Conservation (phyloP, 2,888 invertebrate genomes). For the Heliconius charithonia region DNA sequence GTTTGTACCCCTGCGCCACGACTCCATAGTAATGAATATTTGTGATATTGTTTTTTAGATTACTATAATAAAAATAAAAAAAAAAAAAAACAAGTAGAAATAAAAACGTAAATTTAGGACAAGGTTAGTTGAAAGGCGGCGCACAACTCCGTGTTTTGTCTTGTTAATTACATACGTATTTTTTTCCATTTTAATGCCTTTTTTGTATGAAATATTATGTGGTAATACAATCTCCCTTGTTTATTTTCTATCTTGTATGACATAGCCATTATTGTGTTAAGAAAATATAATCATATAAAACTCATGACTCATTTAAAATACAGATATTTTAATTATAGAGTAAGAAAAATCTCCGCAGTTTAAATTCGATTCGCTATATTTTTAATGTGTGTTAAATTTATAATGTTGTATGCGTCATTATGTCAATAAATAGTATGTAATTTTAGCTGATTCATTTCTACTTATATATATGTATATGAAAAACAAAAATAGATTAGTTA, state of each 20-base stretch:
- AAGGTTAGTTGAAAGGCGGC: too few relatives aligned
- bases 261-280: too few relatives aligned
- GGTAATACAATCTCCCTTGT: background rate
- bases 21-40: too few relatives aligned
- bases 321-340: background rate
- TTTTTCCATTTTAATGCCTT: background rate
- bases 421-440: constrained; percentile 2
- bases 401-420: constrained; percentile 28
- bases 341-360: background rate
- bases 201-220: background rate
- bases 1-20: too few relatives aligned
- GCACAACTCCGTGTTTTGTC: too few relatives aligned
- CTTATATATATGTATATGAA: background rate
- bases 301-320: background rate
- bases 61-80: too few relatives aligned
- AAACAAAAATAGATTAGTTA: background rate
- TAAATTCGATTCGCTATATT: constrained; percentile 17
- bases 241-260: background rate
- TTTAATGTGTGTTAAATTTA: constrained; percentile 28
- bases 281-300: background rate
- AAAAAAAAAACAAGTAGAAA: too few relatives aligned
- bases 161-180: background rate
- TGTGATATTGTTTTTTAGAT: too few relatives aligned
- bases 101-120: too few relatives aligned
- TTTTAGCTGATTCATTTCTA: constrained; percentile 7